Base-by-base conservation (phyloP, 2,888 invertebrate genomes). In the Macrostomum cliftonense region DNA sequence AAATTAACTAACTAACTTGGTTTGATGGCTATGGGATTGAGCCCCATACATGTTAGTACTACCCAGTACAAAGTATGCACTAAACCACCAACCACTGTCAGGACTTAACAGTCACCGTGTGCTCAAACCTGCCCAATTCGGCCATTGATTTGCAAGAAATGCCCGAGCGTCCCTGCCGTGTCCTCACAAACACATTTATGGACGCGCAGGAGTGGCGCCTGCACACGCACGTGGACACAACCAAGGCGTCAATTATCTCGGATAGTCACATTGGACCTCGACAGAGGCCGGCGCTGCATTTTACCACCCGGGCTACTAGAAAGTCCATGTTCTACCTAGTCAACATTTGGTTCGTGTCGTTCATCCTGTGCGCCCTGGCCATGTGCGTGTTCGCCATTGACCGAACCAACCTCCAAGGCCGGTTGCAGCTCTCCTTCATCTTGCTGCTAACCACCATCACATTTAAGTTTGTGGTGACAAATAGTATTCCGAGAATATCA, bases 171-270 rank as follows among this genome's bases (percentile, higher is more conserved):
- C 45, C 59, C 12, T 55, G 59, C 47, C 50, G 54, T 16, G 56
- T 61, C 39, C 55, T 58, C 39, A 52, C 56, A 14, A 55, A 63
- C 40, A 59, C 61, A 46, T 63, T 63, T 49, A 58, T 63, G 13
- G 65, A 65, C 53, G 63, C 62, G 45, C 64, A 64, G 54, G 65
- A 65, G 54, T 65, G 65, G 65, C 55, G 57, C 19, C 56, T 65
- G n/a, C 61, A 62, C 53, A 59, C 61, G 46, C 61, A 61, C 47
- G 58, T 61, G 2, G 60, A 60, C 46, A 42, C 49, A n/a, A 49
- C 21, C 17, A 16, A 46, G 17, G 28, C 28, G 28, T 28, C 9
- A 9, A 28, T 28, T 9, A 4, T 7, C 9, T 28, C 28, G 28
- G 28, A 28, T 9, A 28, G 28, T 9, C 28, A 28, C 9, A 28